Evolutionary conservation across 2,797 vertebrate species (phyloP).

Genomic region (Manis crassicaudata): DNA sequence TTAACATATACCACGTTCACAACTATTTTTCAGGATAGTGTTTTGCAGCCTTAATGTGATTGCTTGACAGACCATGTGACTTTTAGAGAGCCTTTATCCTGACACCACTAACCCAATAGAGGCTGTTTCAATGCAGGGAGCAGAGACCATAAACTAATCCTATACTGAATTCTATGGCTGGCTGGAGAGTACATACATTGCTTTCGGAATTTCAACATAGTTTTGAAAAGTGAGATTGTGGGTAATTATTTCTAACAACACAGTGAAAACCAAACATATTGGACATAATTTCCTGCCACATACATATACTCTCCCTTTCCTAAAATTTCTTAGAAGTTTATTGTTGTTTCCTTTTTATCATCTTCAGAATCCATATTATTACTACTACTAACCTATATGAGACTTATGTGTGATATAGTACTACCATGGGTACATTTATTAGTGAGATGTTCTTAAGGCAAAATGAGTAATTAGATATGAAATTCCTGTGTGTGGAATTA

Average conservation of each 20-base stretch:
- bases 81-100: background rate
- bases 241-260: background rate
- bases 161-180: background rate
- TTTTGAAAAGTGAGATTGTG: background rate
- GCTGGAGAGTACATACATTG: background rate
- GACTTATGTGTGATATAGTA: too few species aligned
- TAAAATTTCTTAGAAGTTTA: background rate
- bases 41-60: background rate
- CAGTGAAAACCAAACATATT: background rate
- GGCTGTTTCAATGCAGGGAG: background rate
- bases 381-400: too few species aligned
- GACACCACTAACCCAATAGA: background rate
- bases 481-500: too few species aligned
- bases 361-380: background rate
- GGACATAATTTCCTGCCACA: background rate
- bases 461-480: too few species aligned
- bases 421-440: too few species aligned
- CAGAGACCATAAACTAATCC: background rate
- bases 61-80: background rate
- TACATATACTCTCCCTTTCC: background rate
- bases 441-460: too few species aligned
- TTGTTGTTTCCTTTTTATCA: background rate
- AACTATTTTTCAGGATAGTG: background rate
- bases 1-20: background rate
- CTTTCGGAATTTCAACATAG: background rate